Conservation (phyloP, 2,113 vertebrate species). For the Stigmatopora nigra region DNA sequence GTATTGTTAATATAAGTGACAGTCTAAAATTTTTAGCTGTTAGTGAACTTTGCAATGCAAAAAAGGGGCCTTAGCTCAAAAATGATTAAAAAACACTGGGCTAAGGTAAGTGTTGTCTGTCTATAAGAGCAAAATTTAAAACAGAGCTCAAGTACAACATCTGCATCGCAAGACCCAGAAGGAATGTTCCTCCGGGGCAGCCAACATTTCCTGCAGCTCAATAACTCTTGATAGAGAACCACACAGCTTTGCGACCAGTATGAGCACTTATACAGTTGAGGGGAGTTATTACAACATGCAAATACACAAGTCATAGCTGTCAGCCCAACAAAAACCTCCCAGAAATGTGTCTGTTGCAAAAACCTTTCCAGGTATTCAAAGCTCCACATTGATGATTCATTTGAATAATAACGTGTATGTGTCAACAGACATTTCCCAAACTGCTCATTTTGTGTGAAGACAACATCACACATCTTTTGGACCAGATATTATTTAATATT, state of each 20-base stretch:
- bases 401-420: constrained; percentile 38
- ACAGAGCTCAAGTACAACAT: constrained; percentile 10
- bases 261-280: not conserved
- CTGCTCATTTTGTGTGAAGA: constrained; percentile 37
- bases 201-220: constrained; percentile 16
- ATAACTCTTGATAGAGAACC: constrained; percentile 9
- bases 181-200: constrained; percentile 11
- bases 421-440: constrained; percentile 25
- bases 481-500: constrained; percentile 9
- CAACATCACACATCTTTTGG: constrained; percentile 26
- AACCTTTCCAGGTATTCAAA: constrained; percentile 16
- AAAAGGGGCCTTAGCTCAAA: too few species aligned
- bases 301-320: constrained; percentile 29
- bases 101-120: constrained; percentile 16
- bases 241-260: constrained; percentile 6
- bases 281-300: constrained; percentile 7
- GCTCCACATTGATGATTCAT: not conserved
- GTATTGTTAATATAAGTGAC: too few species aligned
- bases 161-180: not conserved
- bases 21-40: too few species aligned
- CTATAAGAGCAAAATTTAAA: constrained; percentile 3
- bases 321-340: constrained; percentile 20
- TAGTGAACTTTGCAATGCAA: too few species aligned
- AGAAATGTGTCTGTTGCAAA: constrained; percentile 14
- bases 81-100: constrained; percentile 11